Conservation (phyloP, 1,140 invertebrate species). For the Xylocopa sonorina region DNA sequence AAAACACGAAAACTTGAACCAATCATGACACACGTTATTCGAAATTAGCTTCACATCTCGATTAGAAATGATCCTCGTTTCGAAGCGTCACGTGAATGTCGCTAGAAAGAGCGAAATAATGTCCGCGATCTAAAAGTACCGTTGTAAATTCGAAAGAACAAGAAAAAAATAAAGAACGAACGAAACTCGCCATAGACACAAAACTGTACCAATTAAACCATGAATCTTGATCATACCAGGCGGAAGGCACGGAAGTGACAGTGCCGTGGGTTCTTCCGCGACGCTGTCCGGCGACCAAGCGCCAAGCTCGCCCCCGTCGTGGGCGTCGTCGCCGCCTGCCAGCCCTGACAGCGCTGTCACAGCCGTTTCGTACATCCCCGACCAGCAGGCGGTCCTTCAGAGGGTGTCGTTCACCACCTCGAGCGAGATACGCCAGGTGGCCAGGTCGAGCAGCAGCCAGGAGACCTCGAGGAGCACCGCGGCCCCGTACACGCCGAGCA, state of each 20-base stretch:
- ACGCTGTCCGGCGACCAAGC: slow-evolving; percentile 82
- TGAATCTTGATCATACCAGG: slow-evolving; percentile 51
- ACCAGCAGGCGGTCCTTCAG: slow-evolving; percentile 81
- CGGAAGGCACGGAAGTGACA: slow-evolving; percentile 81
- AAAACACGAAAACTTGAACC: too few relatives aligned
- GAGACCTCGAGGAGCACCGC: slow-evolving; percentile 71
- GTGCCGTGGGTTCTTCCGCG: slow-evolving; percentile 84
- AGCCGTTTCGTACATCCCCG: slow-evolving; percentile 83
- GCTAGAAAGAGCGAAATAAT: too few relatives aligned
- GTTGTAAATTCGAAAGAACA: too few relatives aligned
- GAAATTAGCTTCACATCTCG: too few relatives aligned
- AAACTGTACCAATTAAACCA: too few relatives aligned
- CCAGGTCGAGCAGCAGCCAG: slow-evolving; percentile 74
- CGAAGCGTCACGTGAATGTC: too few relatives aligned
- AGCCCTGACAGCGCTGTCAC: slow-evolving; percentile 83
- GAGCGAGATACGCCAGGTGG: slow-evolving; percentile 82
- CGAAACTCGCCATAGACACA: neutral
- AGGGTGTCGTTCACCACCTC: slow-evolving; percentile 84
- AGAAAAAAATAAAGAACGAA: too few relatives aligned
- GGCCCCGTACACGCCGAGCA: slow-evolving; percentile 82
- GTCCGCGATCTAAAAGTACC: too few relatives aligned
- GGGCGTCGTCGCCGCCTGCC: slow-evolving; percentile 84
- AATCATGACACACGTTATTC: too few relatives aligned
- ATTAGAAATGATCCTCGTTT: too few relatives aligned
- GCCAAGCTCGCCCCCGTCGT: slow-evolving; percentile 84